Evolutionary conservation across 2,888 invertebrate species (phyloP), one percentile per base, ranked within the genome.

Genomic region (Drosophila setosimentum): DNA sequence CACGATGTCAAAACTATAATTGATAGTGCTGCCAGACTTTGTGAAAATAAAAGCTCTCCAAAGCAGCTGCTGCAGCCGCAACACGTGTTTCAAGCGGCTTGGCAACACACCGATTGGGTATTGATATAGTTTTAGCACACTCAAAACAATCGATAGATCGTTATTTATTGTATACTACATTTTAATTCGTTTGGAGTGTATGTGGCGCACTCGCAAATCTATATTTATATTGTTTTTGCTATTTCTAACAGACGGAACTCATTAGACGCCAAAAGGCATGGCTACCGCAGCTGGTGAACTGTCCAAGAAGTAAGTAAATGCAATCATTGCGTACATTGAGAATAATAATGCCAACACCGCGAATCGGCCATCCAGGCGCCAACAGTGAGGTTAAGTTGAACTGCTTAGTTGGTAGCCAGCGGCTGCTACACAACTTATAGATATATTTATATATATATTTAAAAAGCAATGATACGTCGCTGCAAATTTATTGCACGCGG

Each of bases 221-320:
- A 48, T 65, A 57, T 70, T 66, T 49, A 54, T 60, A 50, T 33
- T 32, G 27, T 37, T 54, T 73, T 69, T 64, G 21, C 16, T 37
- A 29, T 42, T 37, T 45, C 30, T 40, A 29, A 10, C 49, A 57
- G 49, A 24, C 48, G 54, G 32, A 60, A 63, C 51, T 60, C n/a
- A 18, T 60, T 21, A 62, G 50, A 68, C 63, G 16, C 29, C 51
- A 70, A 70, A 33, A 66, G 68, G 59, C 65, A 92, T 92, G 93
- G 86, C 89, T 58, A 83, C 87, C 71, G 85, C 89, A 80, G 83
- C 88, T 68, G 90, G 87, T 77, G 92, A 92, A 87, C 65, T 92
- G 45, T 92, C 92, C 30, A 92, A 92, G 80, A 92, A 92, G 92
- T 92, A 87, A 93, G 92, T 88, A 74, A 8, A 40, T 53, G 27